A percentile compares a stretch with the other conserved stretches of the same genome.
Evolutionary conservation across 1,140 invertebrate species (phyloP).

Genomic region (Drosophila nikananu): DNA sequence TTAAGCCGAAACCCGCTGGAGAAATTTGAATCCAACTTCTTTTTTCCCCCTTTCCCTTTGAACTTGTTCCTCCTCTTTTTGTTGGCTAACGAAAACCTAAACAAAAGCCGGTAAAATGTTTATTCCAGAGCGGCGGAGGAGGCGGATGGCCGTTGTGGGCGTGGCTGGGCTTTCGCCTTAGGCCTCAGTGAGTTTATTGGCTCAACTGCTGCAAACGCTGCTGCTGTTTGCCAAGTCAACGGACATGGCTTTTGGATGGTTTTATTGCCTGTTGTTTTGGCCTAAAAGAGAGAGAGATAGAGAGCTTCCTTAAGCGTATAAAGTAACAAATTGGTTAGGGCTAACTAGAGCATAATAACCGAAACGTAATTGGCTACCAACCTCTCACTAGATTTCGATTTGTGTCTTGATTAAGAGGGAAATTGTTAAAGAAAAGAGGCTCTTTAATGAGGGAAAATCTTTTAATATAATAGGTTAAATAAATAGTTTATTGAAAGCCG

Average conservation of each 20-base stretch:
- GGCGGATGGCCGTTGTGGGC: conserved; percentile 5
- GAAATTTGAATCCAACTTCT: conserved; percentile 23
- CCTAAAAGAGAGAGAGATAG: background rate
- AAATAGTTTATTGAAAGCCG: too few species aligned
- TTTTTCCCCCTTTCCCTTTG: background rate
- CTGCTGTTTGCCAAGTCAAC: conserved; percentile 30
- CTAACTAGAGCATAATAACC: conserved; percentile 48
- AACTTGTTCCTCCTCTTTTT: background rate
- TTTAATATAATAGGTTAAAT: too few species aligned
- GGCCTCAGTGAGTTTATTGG: conserved; percentile 35
- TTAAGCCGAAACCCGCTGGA: conserved; percentile 3
- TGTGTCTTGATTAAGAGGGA: background rate
- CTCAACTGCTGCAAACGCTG: conserved; percentile 14
- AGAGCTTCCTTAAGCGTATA: background rate
- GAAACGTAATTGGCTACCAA: conserved; percentile 34
- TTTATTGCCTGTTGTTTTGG: conserved; percentile 34
- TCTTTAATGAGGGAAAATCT: too few species aligned
- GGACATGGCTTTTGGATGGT: conserved; percentile 46
- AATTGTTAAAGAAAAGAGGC: background rate
- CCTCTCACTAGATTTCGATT: background rate
- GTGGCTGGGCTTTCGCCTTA: conserved; percentile 15
- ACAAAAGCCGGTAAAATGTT: conserved; percentile 47
- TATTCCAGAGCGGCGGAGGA: conserved; percentile 8
- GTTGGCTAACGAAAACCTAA: conserved; percentile 37
- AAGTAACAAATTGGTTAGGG: conserved; percentile 42